phyloP scores from a whole-genome alignment of 2,797 vertebrate species.

The Helostoma temminkii region DNA sequence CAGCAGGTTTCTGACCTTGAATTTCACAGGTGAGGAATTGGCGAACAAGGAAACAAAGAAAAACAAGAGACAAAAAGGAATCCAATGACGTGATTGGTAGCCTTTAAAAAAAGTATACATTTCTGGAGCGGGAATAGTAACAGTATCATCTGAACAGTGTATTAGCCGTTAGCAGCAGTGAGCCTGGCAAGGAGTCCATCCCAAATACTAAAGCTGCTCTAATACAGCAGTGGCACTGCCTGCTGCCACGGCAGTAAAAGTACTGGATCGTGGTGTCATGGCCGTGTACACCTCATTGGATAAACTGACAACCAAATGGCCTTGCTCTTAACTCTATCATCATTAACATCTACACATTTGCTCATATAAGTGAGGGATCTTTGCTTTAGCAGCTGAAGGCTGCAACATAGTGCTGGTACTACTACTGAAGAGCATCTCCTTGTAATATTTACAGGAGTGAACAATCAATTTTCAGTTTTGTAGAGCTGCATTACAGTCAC shows the following conservation, averaged over 20 bases:
- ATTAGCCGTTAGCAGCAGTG: conserved; percentile 44
- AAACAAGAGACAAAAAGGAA: neutral
- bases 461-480: neutral
- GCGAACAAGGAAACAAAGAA: neutral
- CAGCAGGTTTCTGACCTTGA: conserved; percentile 49
- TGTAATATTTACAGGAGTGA: conserved; percentile 2
- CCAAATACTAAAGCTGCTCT: conserved; percentile 54
- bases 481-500: neutral
- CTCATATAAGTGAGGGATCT: neutral
- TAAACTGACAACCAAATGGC: conserved; percentile 41
- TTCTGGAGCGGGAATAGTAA: conserved; percentile 12
- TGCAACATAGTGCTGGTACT: neutral
- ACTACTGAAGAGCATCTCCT: neutral
- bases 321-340: conserved; percentile 14
- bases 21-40: conserved; percentile 29
- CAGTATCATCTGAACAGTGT: conserved; percentile 27
- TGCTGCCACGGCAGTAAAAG: conserved; percentile 41
- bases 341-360: conserved; percentile 34
- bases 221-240: conserved; percentile 46
- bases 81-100: neutral
- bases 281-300: conserved; percentile 34
- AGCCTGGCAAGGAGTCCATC: conserved; percentile 50
- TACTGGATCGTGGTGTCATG: conserved; percentile 31
- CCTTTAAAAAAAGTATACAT: conserved; percentile 14
- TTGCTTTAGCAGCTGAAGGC: neutral